A percentile compares a stretch with the other conserved stretches of the same genome.
Evolutionary conservation across 1,140 invertebrate species (phyloP).

Genomic region (Holotrichia oblita): DNA sequence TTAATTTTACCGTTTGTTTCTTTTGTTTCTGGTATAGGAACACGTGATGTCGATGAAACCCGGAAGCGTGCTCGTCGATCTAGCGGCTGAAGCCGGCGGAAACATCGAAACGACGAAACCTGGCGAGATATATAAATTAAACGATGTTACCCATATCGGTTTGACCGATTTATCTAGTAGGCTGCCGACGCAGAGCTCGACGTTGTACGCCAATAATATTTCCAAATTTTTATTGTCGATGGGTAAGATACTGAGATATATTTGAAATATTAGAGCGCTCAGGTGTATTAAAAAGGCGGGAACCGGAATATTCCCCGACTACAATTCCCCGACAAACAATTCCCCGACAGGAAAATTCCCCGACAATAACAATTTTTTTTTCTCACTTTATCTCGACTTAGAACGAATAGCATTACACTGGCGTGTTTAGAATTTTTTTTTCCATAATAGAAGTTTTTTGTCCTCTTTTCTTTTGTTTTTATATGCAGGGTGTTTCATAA

Average conservation of each 20-base stretch:
- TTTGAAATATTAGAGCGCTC: neutral
- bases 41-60: conserved; percentile 88
- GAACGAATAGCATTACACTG: too few species aligned
- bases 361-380: too few species aligned
- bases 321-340: too few species aligned
- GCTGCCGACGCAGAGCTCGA: conserved; percentile 86
- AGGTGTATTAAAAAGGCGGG: too few species aligned
- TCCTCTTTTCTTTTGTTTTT: too few species aligned
- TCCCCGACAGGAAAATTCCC: too few species aligned
- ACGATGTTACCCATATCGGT: conserved; percentile 86
- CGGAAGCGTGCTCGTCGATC: conserved; percentile 88
- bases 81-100: conserved; percentile 89
- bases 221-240: conserved; percentile 87
- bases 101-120: conserved; percentile 88
- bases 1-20: too few species aligned
- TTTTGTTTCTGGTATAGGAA: conserved; percentile 65
- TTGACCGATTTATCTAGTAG: conserved; percentile 86
- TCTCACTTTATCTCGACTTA: too few species aligned
- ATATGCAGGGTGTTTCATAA: too few species aligned
- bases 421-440: too few species aligned
- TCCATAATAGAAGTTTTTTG: too few species aligned
- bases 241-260: conserved; percentile 60
- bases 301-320: too few species aligned
- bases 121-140: conserved; percentile 78
- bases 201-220: conserved; percentile 90